Conservation (phyloP, 1,140 invertebrate genomes). For the Hermatobates lingyangjiaoensis region DNA sequence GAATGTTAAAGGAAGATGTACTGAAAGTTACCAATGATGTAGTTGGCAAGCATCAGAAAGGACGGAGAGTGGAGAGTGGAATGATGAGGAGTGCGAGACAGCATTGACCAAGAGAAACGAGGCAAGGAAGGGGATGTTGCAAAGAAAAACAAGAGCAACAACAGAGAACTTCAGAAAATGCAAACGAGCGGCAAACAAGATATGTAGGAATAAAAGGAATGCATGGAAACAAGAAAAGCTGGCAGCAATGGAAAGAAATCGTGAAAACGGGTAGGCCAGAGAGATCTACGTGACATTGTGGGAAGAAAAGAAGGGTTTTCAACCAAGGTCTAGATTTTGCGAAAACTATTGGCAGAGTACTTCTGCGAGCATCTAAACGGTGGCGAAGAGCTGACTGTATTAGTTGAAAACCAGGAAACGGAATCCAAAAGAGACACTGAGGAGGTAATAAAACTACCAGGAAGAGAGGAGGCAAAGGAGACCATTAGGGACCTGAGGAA, state of each 20-base stretch:
- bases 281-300: slow-evolving; percentile 11
- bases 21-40: background rate
- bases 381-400: background rate
- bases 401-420: background rate
- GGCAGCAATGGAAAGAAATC: slow-evolving; percentile 6
- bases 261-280: background rate
- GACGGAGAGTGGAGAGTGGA: slow-evolving; percentile 11
- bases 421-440: background rate
- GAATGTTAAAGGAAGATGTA: background rate
- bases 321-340: slow-evolving; percentile 7
- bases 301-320: slow-evolving; percentile 10
- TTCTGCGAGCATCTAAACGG: slow-evolving; percentile 10
- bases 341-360: slow-evolving; percentile 8
- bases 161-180: slow-evolving; percentile 3
- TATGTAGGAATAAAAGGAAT: slow-evolving; percentile 12
- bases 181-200: slow-evolving; percentile 6
- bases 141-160: slow-evolving; percentile 4
- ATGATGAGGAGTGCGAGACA: slow-evolving; percentile 10
- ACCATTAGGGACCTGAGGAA: slow-evolving; percentile 13
- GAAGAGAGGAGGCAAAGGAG: slow-evolving; percentile 4
- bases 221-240: slow-evolving; percentile 6
- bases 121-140: background rate
- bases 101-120: slow-evolving; percentile 4
- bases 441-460: background rate
- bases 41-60: background rate